phyloP scores from a whole-genome alignment of 2,888 invertebrate species.

The Panopea generosa region DNA sequence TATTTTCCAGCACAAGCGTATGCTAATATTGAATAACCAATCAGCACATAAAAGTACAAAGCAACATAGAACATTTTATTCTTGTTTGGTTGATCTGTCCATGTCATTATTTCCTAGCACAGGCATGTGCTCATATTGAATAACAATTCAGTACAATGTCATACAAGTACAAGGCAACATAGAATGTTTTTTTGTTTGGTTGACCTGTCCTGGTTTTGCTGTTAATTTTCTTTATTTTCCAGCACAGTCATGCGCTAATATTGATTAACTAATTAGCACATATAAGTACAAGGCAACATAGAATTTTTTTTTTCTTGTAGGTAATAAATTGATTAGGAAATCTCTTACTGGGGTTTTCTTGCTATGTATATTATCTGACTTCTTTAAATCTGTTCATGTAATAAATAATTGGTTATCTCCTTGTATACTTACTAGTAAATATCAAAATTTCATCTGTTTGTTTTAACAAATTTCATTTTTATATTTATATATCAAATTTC shows the following conservation, averaged over 20 bases:
- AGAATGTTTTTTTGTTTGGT: background rate
- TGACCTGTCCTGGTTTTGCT: background rate
- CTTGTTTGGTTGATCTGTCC: no score
- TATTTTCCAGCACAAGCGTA: conserved; percentile 30
- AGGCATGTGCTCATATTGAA: conserved; percentile 33
- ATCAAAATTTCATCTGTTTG: conserved; percentile 7
- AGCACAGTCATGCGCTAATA: conserved; percentile 40
- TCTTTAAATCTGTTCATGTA: conserved; percentile 27
- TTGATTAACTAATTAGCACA: conserved; percentile 27
- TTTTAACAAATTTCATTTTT: background rate
- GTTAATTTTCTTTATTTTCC: conserved; percentile 6
- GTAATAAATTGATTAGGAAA: no score
- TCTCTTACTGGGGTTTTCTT: background rate
- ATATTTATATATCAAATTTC: background rate
- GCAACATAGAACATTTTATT: no score
- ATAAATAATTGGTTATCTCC: conserved; percentile 33
- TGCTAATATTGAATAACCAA: conserved; percentile 24
- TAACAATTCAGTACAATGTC: conserved; percentile 17
- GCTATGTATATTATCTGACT: background rate
- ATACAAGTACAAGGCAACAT: conserved; percentile 21
- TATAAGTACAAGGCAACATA: conserved; percentile 31
- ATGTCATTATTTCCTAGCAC: conserved; percentile 18
- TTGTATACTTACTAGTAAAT: background rate
- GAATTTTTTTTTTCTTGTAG: background rate
- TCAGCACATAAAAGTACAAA: conserved; percentile 42